Evolutionary conservation across 2,113 vertebrate species (phyloP), one percentile per base, ranked within the genome.

Genomic region (Bothrops jararaca): DNA sequence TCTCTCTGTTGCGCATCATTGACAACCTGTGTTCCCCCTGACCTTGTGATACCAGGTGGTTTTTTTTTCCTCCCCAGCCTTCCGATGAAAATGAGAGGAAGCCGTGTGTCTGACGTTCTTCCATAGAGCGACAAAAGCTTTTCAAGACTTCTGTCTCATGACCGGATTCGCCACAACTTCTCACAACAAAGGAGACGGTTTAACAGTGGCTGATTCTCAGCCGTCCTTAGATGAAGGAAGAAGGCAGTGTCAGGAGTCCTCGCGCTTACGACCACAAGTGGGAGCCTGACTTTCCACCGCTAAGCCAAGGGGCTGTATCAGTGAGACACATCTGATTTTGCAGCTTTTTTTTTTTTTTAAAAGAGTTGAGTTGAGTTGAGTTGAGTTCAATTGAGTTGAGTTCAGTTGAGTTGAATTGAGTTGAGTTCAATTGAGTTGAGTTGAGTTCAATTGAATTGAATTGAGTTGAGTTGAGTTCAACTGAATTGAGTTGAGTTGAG

Each of bases 1-100:
- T 24, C 56, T 24, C 56, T 45, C 13, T 0, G 1, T 86, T 88
- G 90, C 53, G 80, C 91, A 88, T 88, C 15, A 48, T 88, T 96
- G 95, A 97, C 94, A 94, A 15, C 89, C 92, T 94, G 85, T 94
- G 95, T 95, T 50, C 57, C 90, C 53, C 6, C 64, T 94, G 85
- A 69, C 92, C 80, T 42, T 91, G 57, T 93, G 92, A 95, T 96
- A 96, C 18, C 4, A 0, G 4, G 90, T 9, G 4, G 90, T 9
- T 13, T 13, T 29, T n/a, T 20, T 50, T 4, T 1, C 94, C 91
- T 95, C 94, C 90, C 48, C 39, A 69, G 92, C 4, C 94, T 92
- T 45, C 45, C 57, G 93, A 94, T 87, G 93, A 42, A 22, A 94
- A 90, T 89, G 54, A 92, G 54, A 18, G 24, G 2, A 93, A 96